Evolutionary conservation across 2,888 invertebrate species (phyloP).

Genomic region (Chydorus sphaericus): DNA sequence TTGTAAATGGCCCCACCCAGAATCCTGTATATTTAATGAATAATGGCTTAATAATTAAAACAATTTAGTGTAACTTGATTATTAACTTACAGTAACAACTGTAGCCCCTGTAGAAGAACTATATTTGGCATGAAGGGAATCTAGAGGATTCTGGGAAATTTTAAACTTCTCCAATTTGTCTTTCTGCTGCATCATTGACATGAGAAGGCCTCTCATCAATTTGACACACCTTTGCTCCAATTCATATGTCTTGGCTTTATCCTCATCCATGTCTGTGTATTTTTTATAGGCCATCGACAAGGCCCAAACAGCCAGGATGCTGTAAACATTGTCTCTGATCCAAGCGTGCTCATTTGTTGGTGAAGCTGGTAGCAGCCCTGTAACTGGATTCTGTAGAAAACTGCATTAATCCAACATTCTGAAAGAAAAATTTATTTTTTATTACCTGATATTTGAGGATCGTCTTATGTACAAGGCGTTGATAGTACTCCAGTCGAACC

Average conservation of each 20-base stretch:
- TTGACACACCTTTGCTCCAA: slow-evolving; percentile 62
- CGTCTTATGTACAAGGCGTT: slow-evolving; percentile 80
- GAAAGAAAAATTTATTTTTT: not conserved
- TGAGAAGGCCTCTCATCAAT: slow-evolving; percentile 60
- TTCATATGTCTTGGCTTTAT: slow-evolving; percentile 93
- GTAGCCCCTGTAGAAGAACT: slow-evolving; percentile 73
- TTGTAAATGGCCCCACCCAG: slow-evolving; percentile 96
- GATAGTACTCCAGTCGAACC: slow-evolving; percentile 88
- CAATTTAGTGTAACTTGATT: too few species aligned
- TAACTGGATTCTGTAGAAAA: slow-evolving; percentile 70
- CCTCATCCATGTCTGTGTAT: slow-evolving; percentile 96
- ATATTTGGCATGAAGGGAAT: slow-evolving; percentile 97
- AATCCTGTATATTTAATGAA: slow-evolving; percentile 58
- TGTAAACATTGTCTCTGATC: slow-evolving; percentile 97
- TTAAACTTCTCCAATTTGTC: slow-evolving; percentile 96
- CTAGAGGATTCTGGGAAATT: slow-evolving; percentile 73
- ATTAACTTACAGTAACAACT: slow-evolving; percentile 47
- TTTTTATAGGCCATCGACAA: slow-evolving; percentile 97
- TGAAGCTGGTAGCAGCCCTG: slow-evolving; percentile 88
- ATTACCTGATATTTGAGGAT: slow-evolving; percentile 67
- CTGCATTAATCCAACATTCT: not conserved
- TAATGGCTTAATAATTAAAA: too few species aligned
- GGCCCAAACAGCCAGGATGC: slow-evolving; percentile 94
- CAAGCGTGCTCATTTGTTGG: slow-evolving; percentile 82
- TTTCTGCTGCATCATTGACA: slow-evolving; percentile 97